Evolutionary conservation across 2,888 invertebrate species (phyloP).

Genomic region (Eilema caniola): DNA sequence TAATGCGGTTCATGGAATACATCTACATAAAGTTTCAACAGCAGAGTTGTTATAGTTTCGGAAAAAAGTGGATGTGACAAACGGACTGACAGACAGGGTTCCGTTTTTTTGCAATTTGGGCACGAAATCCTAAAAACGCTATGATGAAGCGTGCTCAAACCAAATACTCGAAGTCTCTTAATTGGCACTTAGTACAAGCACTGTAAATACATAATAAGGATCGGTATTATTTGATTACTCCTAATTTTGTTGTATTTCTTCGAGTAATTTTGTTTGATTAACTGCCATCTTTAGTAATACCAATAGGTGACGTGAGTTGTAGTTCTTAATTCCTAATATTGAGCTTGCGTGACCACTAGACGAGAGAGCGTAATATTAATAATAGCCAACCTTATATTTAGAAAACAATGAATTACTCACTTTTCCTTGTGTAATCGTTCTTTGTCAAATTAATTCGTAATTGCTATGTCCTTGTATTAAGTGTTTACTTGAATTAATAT

Average conservation of each 20-base stretch:
- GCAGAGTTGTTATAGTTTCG: no score
- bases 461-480: slow-evolving; percentile 42
- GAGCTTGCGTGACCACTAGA: slow-evolving; percentile 55
- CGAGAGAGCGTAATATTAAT: slow-evolving; percentile 48
- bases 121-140: no score
- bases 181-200: no score
- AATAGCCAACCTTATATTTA: slow-evolving; percentile 45
- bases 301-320: background rate
- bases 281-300: background rate
- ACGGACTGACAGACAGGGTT: no score
- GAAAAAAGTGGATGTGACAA: no score
- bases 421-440: slow-evolving; percentile 47
- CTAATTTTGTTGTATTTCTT: background rate
- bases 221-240: background rate
- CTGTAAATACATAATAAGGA: no score
- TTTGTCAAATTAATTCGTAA: slow-evolving; percentile 45
- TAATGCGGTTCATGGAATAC: no score
- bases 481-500: slow-evolving; percentile 36
- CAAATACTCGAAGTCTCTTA: no score
- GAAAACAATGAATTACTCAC: slow-evolving; percentile 53
- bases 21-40: no score
- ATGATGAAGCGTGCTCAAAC: no score
- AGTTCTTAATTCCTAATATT: slow-evolving; percentile 41
- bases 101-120: no score
- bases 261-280: slow-evolving; percentile 7